A percentile compares a stretch with the other conserved stretches of the same genome.
These are phyloP conservation scores for Calyptommatus sinebrachiatus DNA, from an alignment of 2,113 vertebrate species.

Conservation along the genomic window DNA sequence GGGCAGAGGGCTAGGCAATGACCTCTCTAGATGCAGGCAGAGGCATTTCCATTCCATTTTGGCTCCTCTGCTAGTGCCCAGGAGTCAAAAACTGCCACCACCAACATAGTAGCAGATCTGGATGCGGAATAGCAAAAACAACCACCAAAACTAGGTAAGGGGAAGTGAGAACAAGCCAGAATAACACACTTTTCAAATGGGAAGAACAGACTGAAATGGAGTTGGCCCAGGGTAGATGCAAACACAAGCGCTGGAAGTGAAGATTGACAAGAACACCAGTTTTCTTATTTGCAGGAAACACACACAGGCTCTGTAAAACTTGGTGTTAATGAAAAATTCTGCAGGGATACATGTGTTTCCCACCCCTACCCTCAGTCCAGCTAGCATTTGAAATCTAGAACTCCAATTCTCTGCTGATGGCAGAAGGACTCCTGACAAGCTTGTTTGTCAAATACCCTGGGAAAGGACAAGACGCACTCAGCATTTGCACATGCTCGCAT, in stretches of 20 bases:
- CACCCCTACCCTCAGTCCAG: conserved; percentile 16
- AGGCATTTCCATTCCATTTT: conserved; percentile 13
- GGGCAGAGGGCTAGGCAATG: neutral
- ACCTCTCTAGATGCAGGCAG: conserved; percentile 8
- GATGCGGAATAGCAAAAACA: conserved; percentile 23
- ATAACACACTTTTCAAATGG: conserved; percentile 34
- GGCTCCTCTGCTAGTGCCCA: conserved; percentile 10
- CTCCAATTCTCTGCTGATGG: conserved; percentile 45
- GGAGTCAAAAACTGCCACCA: conserved; percentile 22
- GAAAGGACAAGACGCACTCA: conserved; percentile 35
- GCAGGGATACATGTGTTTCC: conserved; percentile 1
- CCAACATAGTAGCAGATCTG: conserved; percentile 14
- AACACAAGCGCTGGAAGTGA: conserved; percentile 43
- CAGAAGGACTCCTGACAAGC: conserved; percentile 47
- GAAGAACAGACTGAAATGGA: conserved; percentile 37
- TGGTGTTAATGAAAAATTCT: conserved; percentile 26
- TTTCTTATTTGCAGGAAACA: conserved; percentile 13
- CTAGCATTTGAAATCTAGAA: conserved; percentile 43
- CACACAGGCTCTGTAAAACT: neutral
- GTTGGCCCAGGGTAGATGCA: conserved; percentile 38
- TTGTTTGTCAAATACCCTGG: conserved; percentile 40
- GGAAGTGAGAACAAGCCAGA: conserved; percentile 40
- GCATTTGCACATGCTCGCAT: conserved; percentile 45
- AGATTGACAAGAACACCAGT: neutral
- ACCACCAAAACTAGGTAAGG: conserved; percentile 31